A percentile compares a stretch with the other conserved stretches of the same genome.
These are phyloP conservation scores for Bombus soroeensis DNA, from an alignment of 1,140 invertebrate genomes.

Conservation along the genomic window DNA sequence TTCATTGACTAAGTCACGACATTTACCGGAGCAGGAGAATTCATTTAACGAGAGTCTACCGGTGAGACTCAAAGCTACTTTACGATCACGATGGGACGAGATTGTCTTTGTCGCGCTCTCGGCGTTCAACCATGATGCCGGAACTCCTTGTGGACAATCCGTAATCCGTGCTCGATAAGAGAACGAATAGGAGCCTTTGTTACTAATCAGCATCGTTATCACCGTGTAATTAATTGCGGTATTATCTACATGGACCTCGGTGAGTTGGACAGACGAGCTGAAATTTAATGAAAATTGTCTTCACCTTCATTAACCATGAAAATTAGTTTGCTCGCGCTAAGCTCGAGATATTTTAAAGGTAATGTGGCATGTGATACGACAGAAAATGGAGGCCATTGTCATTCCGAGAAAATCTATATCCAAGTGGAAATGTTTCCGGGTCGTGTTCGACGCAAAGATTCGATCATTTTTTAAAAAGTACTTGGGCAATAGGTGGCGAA, in stretches of 20 bases:
- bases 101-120: constrained; percentile 74
- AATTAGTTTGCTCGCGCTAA: neutral
- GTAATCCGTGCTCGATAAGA: constrained; percentile 76
- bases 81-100: constrained; percentile 78
- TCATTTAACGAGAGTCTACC: constrained; percentile 70
- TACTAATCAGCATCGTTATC: constrained; percentile 79
- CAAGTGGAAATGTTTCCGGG: neutral
- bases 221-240: constrained; percentile 75
- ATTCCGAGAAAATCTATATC: neutral
- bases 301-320: neutral
- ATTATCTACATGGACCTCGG: constrained; percentile 79
- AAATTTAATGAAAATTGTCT: constrained; percentile 7
- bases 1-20: neutral
- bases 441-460: neutral
- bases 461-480: neutral
- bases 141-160: constrained; percentile 79
- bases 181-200: constrained; percentile 76
- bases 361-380: neutral
- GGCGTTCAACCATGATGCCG: constrained; percentile 76
- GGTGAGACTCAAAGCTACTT: constrained; percentile 76
- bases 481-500: neutral
- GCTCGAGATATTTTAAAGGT: neutral
- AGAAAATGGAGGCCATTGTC: neutral
- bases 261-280: constrained; percentile 76
- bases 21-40: constrained; percentile 77